These are phyloP conservation scores for Platyrinchus mystaceus DNA, from an alignment of 2,797 vertebrate genomes.

Conservation along the genomic window DNA sequence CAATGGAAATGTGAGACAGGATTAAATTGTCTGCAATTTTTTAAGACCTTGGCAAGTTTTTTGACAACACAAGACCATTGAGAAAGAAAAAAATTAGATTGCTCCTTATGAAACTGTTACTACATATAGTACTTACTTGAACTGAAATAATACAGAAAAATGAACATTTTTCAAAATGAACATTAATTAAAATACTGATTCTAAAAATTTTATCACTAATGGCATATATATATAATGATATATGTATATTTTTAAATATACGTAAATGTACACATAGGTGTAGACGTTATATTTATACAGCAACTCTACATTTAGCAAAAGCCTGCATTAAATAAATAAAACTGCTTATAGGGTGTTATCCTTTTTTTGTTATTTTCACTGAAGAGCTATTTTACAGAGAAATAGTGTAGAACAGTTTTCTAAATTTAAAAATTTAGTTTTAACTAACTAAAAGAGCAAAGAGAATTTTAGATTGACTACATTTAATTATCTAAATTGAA, in stretches of 20 bases:
- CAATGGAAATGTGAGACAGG: not conserved
- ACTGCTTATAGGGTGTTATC: not conserved
- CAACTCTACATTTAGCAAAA: not conserved
- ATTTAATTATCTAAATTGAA: not conserved
- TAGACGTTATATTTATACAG: not conserved
- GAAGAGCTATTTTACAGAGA: not conserved
- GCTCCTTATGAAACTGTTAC: not conserved
- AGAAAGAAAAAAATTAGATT: not conserved
- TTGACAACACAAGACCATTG: not conserved
- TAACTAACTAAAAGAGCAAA: not conserved
- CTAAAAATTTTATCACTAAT: not conserved
- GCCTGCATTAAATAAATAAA: not conserved
- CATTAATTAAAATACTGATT: not conserved
- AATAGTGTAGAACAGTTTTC: not conserved
- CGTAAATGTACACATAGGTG: not conserved
- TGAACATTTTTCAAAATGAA: not conserved
- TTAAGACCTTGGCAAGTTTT: not conserved
- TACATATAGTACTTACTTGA: not conserved
- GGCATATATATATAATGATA: not conserved
- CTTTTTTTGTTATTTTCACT: not conserved
- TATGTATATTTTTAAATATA: not conserved
- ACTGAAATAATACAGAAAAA: not conserved
- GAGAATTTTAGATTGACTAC: not conserved
- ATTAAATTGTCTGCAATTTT: not conserved
- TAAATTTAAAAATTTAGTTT: not conserved